Evolutionary conservation across 2,113 vertebrate genomes (phyloP).

Genomic region (Chaetura pelagica): DNA sequence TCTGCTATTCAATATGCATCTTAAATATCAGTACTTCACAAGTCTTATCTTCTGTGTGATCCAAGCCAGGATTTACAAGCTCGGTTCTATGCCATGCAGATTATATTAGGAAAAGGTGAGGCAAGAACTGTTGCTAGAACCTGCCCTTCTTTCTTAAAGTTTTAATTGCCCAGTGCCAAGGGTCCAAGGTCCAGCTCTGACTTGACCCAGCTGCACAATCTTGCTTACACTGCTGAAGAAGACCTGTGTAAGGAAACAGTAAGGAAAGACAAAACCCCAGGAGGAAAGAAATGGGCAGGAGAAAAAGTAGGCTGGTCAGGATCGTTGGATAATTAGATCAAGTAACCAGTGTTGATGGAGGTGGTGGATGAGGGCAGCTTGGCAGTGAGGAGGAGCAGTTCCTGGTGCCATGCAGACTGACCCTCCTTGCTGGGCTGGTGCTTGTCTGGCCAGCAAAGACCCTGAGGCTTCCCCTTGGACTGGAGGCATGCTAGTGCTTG

Average conservation of each 20-base stretch:
- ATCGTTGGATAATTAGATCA: neutral
- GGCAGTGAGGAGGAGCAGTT: neutral
- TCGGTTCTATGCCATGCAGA: neutral
- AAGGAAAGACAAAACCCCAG: neutral
- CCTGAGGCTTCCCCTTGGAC: fast-evolving
- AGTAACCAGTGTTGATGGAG: fast-evolving
- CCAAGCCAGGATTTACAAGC: neutral
- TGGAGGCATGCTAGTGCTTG: neutral
- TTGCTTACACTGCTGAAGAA: neutral
- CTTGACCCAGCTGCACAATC: neutral
- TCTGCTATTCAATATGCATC: neutral
- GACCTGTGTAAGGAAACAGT: neutral
- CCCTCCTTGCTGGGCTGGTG: neutral
- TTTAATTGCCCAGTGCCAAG: neutral
- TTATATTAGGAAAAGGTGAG: neutral
- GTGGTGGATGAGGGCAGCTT: neutral
- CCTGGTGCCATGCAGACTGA: neutral
- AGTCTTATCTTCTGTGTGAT: neutral
- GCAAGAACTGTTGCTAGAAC: neutral
- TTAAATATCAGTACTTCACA: neutral
- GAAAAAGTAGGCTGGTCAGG: neutral
- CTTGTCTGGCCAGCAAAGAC: fast-evolving
- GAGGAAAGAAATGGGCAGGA: neutral
- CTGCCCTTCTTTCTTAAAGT: neutral
- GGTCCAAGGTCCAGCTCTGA: neutral